These are phyloP conservation scores for Ornithoptera priamus DNA, from an alignment of 2,888 invertebrate species.

Conservation along the genomic window DNA sequence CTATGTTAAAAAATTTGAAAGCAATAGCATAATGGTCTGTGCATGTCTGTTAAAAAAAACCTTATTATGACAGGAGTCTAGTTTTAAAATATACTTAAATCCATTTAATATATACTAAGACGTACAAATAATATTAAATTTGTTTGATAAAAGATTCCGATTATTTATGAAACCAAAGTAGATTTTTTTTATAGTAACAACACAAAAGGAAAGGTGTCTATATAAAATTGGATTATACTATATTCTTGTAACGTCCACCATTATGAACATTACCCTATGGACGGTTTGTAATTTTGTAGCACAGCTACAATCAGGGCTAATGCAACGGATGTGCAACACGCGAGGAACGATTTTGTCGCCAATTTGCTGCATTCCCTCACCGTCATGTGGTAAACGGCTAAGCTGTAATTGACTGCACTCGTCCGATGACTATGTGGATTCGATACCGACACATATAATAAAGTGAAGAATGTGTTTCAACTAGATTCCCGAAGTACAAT, in stretches of 20 bases:
- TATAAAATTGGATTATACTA: neutral
- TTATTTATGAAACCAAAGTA: too few relatives aligned
- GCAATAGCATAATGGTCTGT: too few relatives aligned
- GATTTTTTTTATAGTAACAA: neutral
- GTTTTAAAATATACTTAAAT: too few relatives aligned
- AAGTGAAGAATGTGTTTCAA: neutral
- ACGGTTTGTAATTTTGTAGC: slow-evolving; percentile 21
- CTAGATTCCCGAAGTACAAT: neutral
- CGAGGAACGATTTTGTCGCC: slow-evolving; percentile 32
- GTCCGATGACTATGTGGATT: slow-evolving; percentile 22
- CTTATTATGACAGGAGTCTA: too few relatives aligned
- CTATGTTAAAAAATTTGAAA: too few relatives aligned
- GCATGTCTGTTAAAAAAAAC: too few relatives aligned
- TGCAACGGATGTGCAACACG: slow-evolving; percentile 31
- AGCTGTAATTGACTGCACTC: slow-evolving; percentile 30
- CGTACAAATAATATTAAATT: neutral
- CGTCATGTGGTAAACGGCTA: slow-evolving; percentile 30
- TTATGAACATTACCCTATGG: slow-evolving; percentile 1
- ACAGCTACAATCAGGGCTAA: slow-evolving; percentile 33
- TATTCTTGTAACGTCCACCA: neutral
- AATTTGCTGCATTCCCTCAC: slow-evolving; percentile 36
- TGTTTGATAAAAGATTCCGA: neutral
- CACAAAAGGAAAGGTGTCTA: neutral
- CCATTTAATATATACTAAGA: too few relatives aligned
- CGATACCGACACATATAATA: slow-evolving; percentile 7